phyloP scores from a whole-genome alignment of 2,888 invertebrate species.

The Holacanthella duospinosa region DNA sequence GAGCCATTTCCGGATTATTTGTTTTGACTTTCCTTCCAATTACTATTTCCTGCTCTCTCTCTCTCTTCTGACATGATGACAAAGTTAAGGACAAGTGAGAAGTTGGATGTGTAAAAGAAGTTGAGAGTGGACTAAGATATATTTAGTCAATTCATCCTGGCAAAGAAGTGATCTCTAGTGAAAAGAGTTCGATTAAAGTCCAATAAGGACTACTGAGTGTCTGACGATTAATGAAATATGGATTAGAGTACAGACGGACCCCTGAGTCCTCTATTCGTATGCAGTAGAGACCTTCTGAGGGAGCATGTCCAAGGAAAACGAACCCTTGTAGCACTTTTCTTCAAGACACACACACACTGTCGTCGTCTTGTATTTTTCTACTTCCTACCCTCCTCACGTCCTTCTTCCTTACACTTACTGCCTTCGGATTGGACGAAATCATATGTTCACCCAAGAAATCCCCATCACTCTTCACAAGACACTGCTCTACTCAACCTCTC shows the following conservation, averaged over 20 bases:
- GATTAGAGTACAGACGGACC: not conserved
- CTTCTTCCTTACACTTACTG: not conserved
- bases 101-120: no score
- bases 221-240: slow-evolving; percentile 3
- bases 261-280: no score
- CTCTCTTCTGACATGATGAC: no score
- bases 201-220: no score
- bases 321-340: not conserved
- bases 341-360: not conserved
- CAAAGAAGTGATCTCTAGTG: no score
- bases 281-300: not conserved
- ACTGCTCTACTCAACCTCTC: no score
- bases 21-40: not conserved
- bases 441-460: not conserved
- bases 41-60: not conserved
- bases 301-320: not conserved
- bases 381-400: not conserved
- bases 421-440: not conserved
- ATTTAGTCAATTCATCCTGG: no score
- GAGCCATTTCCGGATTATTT: no score
- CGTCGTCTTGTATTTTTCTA: not conserved
- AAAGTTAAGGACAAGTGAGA: no score
- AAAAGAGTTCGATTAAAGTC: not conserved
- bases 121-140: no score
- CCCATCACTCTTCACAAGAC: not conserved